These are phyloP conservation scores for Andrena chrysosceles DNA, from an alignment of 2,888 invertebrate genomes.

Conservation along the genomic window DNA sequence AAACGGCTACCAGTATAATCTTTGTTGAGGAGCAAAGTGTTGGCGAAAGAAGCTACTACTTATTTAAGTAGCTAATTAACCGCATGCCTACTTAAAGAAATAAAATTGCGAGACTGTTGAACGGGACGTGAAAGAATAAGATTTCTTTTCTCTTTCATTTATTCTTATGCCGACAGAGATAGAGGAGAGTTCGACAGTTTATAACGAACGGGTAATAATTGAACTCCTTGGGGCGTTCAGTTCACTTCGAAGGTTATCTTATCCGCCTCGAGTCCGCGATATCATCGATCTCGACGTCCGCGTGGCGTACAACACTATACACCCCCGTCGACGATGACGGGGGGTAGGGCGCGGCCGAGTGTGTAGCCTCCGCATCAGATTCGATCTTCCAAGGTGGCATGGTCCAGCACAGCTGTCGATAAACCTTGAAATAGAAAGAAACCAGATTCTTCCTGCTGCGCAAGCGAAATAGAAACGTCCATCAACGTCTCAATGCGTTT, in stretches of 20 bases:
- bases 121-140: not conserved
- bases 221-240: not conserved
- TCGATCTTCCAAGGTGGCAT: not conserved
- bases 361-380: too few species aligned
- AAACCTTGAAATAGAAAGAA: not conserved
- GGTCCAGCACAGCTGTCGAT: not conserved
- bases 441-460: not conserved
- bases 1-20: too few species aligned
- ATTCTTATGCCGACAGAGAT: not conserved
- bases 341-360: too few species aligned
- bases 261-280: not conserved
- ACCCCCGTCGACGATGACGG: too few species aligned
- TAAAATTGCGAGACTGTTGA: not conserved
- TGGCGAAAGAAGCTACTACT: too few species aligned
- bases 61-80: too few species aligned
- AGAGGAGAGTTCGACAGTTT: not conserved
- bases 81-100: not conserved
- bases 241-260: not conserved
- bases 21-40: too few species aligned
- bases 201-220: not conserved
- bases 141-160: not conserved
- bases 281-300: slow-evolving; percentile 5
- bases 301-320: too few species aligned
- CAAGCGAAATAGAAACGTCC: slow-evolving; percentile 37
- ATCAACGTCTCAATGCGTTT: slow-evolving; percentile 32